Percentiles rank a stretch among this genome's conserved stretches.
These are phyloP conservation scores for Trematomus bernacchii DNA, from an alignment of 2,797 vertebrate species.

Conservation along the genomic window DNA sequence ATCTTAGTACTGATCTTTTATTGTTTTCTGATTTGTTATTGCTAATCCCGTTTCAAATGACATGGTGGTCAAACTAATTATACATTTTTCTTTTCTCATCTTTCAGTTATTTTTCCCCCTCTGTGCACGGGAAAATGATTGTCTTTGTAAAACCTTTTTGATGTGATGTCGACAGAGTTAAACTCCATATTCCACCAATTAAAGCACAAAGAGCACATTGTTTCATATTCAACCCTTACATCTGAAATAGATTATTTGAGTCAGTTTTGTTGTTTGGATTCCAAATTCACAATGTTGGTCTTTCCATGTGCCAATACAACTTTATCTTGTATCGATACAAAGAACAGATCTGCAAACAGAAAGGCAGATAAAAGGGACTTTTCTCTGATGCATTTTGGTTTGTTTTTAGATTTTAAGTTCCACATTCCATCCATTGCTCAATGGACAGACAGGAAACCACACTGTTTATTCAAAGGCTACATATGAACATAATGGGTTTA, in stretches of 20 bases:
- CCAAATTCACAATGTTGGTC: constrained; percentile 42
- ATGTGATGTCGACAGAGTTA: constrained; percentile 69
- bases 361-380: background rate
- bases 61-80: constrained; percentile 76
- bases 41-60: constrained; percentile 70
- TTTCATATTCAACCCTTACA: constrained; percentile 63
- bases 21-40: constrained; percentile 79
- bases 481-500: constrained; percentile 37
- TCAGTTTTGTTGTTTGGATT: constrained; percentile 56
- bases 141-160: constrained; percentile 71
- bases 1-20: constrained; percentile 66
- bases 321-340: constrained; percentile 41
- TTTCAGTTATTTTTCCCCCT: constrained; percentile 35
- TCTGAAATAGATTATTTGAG: constrained; percentile 73
- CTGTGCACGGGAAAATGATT: constrained; percentile 55
- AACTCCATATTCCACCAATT: constrained; percentile 77
- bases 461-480: constrained; percentile 3
- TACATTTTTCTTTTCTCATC: constrained; percentile 50
- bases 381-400: constrained; percentile 15
- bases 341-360: constrained; percentile 15
- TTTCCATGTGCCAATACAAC: constrained; percentile 31
- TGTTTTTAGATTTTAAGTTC: constrained; percentile 39
- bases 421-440: constrained; percentile 50
- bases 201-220: constrained; percentile 74
- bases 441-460: constrained; percentile 50